phyloP scores from a whole-genome alignment of 2,888 invertebrate genomes.

The Pharmacophagus antenor region DNA sequence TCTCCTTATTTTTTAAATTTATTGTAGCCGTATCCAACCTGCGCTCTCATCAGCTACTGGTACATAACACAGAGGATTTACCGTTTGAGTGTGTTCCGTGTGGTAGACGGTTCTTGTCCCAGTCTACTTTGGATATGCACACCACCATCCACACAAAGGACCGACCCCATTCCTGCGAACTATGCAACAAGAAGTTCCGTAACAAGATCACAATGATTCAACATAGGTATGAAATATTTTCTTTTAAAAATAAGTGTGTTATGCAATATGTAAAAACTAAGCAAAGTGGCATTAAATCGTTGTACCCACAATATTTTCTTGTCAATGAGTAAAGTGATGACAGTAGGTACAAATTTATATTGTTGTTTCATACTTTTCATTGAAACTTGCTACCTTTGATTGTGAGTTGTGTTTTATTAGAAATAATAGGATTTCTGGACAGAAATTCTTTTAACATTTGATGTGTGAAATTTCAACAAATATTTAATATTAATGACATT shows the following conservation, averaged over 20 bases:
- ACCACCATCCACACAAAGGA: conserved; percentile 57
- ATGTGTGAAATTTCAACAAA: no score
- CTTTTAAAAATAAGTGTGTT: not conserved
- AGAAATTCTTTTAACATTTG: no score
- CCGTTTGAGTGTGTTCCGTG: conserved; percentile 55
- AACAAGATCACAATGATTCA: conserved; percentile 44
- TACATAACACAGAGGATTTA: conserved; percentile 49
- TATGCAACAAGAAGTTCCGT: conserved; percentile 58
- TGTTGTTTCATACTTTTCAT: no score
- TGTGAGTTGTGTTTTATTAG: no score
- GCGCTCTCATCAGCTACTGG: conserved; percentile 43
- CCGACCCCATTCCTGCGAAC: conserved; percentile 52
- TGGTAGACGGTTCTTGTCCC: conserved; percentile 51
- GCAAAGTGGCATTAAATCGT: no score
- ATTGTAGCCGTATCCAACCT: conserved; percentile 52
- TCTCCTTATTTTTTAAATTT: not conserved
- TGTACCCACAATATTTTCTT: no score
- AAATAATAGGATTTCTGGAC: no score
- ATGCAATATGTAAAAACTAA: no score
- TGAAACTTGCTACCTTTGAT: no score
- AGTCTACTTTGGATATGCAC: conserved; percentile 51
- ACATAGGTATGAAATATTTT: conserved; percentile 48
- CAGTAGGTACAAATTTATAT: no score
- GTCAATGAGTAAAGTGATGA: no score
- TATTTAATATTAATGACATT: no score